Evolutionary conservation across 2,888 invertebrate species (phyloP), one percentile per base, ranked within the genome.

Genomic region (Coecobrya sp.): DNA sequence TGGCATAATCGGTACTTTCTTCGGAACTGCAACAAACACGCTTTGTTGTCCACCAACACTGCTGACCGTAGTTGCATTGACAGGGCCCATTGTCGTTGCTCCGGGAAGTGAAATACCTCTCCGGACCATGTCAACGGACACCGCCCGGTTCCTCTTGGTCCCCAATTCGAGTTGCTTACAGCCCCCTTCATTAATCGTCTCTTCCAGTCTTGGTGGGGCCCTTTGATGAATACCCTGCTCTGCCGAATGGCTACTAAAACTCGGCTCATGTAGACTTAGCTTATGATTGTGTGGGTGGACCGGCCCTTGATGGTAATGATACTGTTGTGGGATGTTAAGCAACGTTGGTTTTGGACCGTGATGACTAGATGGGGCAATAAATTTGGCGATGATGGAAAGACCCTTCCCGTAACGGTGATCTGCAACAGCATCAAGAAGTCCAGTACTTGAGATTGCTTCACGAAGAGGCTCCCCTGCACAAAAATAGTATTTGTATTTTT

Each of bases 361-460:
- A 25, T 88, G 81, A 49, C 59, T 68, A 1, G 89, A 82, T 30
- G 89, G 68, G 1, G 82, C 27, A 3, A 89, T 68, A 3, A 89
- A 55, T 70, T 89, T 89, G 30, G 88, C 88, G 19, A 89, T 52
- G 25, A 82, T 68, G 82, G 89, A 89, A 13, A 89, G 36, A 19
- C 89, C 89, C 25, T 89, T 89, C 82, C 89, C 89, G 16, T 82
- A 82, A 22, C 82, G 62, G 30, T 89, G 89, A 89, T 89, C 89
- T 89, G 82, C 89, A 89, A 89, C 89, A 89, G 55, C 82, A 89
- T 89, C 89, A 89, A 89, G 52, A 89, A 89, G 89, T 70, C 89
- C 82, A 68, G 55, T 82, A 82, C 68, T 89, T 89, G 89, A 89
- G 55, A 89, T 82, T 55, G 89, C 89, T 82, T 89, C 82, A 49